These are phyloP conservation scores for Eupithecia inturbata DNA, from an alignment of 2,888 invertebrate genomes.

Conservation along the genomic window DNA sequence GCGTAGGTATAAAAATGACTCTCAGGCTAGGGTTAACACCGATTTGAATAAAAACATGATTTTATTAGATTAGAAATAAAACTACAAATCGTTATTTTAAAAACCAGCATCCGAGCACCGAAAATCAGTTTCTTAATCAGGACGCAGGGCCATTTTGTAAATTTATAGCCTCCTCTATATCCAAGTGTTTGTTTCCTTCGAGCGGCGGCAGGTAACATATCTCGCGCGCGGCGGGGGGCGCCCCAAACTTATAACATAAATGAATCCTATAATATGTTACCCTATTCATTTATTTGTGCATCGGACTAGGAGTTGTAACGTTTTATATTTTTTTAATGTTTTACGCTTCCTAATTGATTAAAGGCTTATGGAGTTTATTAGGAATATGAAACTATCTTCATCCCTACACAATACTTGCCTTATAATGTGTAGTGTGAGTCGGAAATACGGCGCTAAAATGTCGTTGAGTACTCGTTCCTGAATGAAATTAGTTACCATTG, in stretches of 20 bases:
- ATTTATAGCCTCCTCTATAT: slow-evolving; percentile 75
- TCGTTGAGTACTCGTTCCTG: background rate
- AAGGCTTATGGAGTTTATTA: background rate
- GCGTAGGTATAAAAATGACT: background rate
- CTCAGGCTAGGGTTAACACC: background rate
- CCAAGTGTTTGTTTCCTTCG: slow-evolving; percentile 76
- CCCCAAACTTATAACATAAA: slow-evolving; percentile 59
- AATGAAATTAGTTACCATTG: background rate
- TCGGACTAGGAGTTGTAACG: slow-evolving; percentile 15
- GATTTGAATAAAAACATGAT: slow-evolving; percentile 19
- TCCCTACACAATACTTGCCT: background rate
- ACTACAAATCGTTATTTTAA: slow-evolving; percentile 52
- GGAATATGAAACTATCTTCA: background rate
- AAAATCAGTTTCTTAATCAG: slow-evolving; percentile 77
- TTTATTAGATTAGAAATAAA: slow-evolving; percentile 46
- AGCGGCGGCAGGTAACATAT: slow-evolving; percentile 77
- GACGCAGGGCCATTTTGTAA: slow-evolving; percentile 70
- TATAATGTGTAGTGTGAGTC: background rate
- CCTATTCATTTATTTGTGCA: slow-evolving; percentile 34
- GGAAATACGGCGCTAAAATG: background rate
- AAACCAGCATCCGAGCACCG: slow-evolving; percentile 55
- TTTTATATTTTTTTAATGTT: slow-evolving; percentile 13
- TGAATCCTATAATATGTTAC: slow-evolving; percentile 28
- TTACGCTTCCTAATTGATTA: slow-evolving; percentile 10
- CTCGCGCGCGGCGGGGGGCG: slow-evolving; percentile 74